Evolutionary conservation across 2,113 vertebrate species (phyloP).

Genomic region (Boleophthalmus pectinirostris): DNA sequence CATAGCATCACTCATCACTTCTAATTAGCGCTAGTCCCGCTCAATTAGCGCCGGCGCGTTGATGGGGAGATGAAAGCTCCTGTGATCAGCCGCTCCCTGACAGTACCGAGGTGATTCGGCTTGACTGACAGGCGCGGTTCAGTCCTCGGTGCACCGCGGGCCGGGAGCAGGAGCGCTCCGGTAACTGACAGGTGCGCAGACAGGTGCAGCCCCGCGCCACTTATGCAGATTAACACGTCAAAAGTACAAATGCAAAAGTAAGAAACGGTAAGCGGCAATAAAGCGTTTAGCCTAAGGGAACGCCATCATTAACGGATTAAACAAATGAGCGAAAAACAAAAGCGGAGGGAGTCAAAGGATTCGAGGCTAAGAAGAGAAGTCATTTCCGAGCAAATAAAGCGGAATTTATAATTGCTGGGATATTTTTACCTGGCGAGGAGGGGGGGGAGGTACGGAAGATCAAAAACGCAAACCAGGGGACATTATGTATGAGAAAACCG

Average conservation of each 20-base stretch:
- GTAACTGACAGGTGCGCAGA: conserved; percentile 68
- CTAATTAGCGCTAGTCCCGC: conserved; percentile 50
- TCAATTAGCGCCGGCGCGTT: conserved; percentile 33
- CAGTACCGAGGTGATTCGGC: conserved; percentile 26
- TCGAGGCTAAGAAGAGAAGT: conserved; percentile 74
- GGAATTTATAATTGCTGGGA: conserved; percentile 63
- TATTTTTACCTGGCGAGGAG: conserved; percentile 35
- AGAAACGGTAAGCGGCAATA: conserved; percentile 70
- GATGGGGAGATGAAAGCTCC: conserved; percentile 53
- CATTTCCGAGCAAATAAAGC: conserved; percentile 66
- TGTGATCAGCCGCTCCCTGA: conserved; percentile 39
- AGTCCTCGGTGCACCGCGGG: conserved; percentile 35
- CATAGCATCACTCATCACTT: conserved; percentile 38
- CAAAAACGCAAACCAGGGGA: conserved; percentile 11
- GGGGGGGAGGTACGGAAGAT: conserved; percentile 23
- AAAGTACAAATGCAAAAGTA: conserved; percentile 79
- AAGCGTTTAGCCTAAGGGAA: conserved; percentile 73
- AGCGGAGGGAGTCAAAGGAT: conserved; percentile 75
- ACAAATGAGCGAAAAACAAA: conserved; percentile 76
- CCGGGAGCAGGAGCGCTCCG: conserved; percentile 39
- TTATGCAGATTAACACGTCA: conserved; percentile 77
- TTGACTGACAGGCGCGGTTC: conserved; percentile 61
- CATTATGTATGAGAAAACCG: conserved; percentile 21
- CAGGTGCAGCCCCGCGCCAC: conserved; percentile 59
- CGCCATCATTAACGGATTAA: conserved; percentile 75